Evolutionary conservation across 2,797 vertebrate species (phyloP), one percentile per base, ranked within the genome.

Genomic region (Poeciliopsis gracilis): DNA sequence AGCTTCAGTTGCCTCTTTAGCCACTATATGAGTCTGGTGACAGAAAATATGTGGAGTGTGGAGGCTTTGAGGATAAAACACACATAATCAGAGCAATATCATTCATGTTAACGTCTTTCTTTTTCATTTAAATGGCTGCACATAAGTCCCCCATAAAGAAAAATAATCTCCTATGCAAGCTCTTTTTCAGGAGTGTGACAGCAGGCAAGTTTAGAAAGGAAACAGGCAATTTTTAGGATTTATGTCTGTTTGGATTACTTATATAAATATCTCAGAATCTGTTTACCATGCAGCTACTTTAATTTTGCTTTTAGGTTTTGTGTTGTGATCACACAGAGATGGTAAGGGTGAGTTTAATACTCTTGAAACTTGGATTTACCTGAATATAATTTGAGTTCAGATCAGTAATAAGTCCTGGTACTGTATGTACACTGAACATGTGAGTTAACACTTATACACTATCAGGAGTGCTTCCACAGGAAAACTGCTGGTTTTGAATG

Each of bases 1-100:
- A 80, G 80, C 78, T 86, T 82, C 84, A 77, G 79, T 74, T 51
- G 70, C 86, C 81, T 85, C 84, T 91, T 78, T 57, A 88, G 88
- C 84, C 84, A 63, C 79, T 72, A 23, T 80, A 77, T 70, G 79
- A 88, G 81, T 82, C 59, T 59, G 84, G 80, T 75, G 82, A 53
- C 66, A 76, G 75, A 79, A 67, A 55, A 78, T 72, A 78, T 45
- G 55, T 15, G 43, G 73, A n/a, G 47, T 71, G 55, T 82, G 73
- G 80, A 59, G 57, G 76, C 33, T 36, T 1, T 72, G 45, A 80
- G 63, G 72, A 72, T 66, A 67, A 71, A 70, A 74, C 70, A 59
- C 7, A 5, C 57, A 49, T 51, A 30, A 47, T 70, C 75, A 30
- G 23, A 77, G 66, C 77, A 74, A 71, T 53, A 41, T 43, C 28